Percentiles rank a stretch among this genome's conserved stretches.
Conservation (phyloP, 1,140 invertebrate species). For the Phymastichus coffea region DNA sequence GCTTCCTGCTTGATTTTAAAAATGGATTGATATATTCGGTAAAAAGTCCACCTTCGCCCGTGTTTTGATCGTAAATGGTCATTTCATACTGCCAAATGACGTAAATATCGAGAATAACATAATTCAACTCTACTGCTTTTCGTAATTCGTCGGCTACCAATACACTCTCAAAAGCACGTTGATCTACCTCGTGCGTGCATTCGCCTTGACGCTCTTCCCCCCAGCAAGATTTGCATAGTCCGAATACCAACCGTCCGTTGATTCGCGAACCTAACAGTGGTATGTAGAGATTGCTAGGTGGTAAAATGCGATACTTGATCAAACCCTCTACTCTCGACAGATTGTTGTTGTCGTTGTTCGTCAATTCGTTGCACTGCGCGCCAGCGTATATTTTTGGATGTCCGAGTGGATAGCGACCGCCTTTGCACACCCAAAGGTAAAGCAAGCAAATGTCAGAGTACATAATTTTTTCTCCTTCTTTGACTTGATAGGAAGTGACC, state of each 20-base stretch:
- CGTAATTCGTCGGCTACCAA: conserved; percentile 46
- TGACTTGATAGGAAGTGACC: conserved; percentile 34
- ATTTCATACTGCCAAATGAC: conserved; percentile 49
- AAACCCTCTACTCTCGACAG: conserved; percentile 22
- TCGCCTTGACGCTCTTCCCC: conserved; percentile 8
- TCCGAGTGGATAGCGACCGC: conserved; percentile 40
- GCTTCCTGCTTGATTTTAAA: conserved; percentile 45
- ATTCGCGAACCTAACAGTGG: conserved; percentile 28
- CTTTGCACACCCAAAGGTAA: conserved; percentile 41
- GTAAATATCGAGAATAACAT: conserved; percentile 42
- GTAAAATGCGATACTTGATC: conserved; percentile 31
- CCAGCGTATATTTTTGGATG: conserved; percentile 42
- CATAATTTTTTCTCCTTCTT: conserved; percentile 38
- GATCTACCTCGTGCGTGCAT: conserved; percentile 37
- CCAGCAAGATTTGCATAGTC: conserved; percentile 30
- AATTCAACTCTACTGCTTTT: conserved; percentile 43
- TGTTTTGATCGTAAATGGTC: conserved; percentile 7
- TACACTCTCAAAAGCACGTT: conserved; percentile 43
- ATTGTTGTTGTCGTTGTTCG: not conserved
- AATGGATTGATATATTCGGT: conserved; percentile 39
- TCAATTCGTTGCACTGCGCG: not conserved
- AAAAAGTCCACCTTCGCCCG: conserved; percentile 38
- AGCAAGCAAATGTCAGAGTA: conserved; percentile 44
- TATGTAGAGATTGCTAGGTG: conserved; percentile 29
- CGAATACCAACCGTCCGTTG: conserved; percentile 27